These are phyloP conservation scores for Drosophila bunnanda DNA, from an alignment of 2,888 invertebrate species.

Conservation along the genomic window DNA sequence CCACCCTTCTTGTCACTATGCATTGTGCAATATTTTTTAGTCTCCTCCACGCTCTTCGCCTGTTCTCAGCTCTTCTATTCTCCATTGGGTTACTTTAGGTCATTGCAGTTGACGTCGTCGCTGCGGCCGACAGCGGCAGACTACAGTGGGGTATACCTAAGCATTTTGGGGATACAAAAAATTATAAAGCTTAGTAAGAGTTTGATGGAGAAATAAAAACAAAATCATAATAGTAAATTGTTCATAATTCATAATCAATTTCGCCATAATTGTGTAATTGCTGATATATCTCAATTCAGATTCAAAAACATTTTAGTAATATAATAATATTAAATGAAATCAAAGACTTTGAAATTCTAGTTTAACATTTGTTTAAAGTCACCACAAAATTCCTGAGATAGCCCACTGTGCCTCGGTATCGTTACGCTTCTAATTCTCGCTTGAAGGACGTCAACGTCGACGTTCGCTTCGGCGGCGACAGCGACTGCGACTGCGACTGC, in stretches of 20 bases:
- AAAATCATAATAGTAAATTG: too few relatives aligned
- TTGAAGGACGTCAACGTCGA: constrained; percentile 71
- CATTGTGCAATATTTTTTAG: constrained; percentile 47
- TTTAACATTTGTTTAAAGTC: neutral
- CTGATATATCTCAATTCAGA: too few relatives aligned
- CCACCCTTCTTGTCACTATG: constrained; percentile 5
- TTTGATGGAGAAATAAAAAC: too few relatives aligned
- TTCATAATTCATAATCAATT: too few relatives aligned
- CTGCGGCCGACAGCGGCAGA: constrained; percentile 35
- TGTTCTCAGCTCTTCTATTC: constrained; percentile 52
- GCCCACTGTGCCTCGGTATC: constrained; percentile 15
- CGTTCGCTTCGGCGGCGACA: constrained; percentile 29
- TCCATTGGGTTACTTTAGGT: constrained; percentile 79
- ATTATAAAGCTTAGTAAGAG: neutral
- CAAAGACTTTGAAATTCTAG: neutral
- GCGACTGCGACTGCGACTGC: constrained; percentile 6
- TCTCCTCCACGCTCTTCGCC: constrained; percentile 14
- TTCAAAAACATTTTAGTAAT: too few relatives aligned
- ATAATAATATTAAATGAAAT: too few relatives aligned
- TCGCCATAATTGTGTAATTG: too few relatives aligned
- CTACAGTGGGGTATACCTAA: neutral
- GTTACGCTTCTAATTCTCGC: constrained; percentile 71
- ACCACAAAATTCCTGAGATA: too few relatives aligned
- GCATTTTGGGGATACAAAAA: neutral
- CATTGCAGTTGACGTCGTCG: constrained; percentile 69